Evolutionary conservation across 1,140 invertebrate genomes (phyloP).

Genomic region (Heliconius nattereri): DNA sequence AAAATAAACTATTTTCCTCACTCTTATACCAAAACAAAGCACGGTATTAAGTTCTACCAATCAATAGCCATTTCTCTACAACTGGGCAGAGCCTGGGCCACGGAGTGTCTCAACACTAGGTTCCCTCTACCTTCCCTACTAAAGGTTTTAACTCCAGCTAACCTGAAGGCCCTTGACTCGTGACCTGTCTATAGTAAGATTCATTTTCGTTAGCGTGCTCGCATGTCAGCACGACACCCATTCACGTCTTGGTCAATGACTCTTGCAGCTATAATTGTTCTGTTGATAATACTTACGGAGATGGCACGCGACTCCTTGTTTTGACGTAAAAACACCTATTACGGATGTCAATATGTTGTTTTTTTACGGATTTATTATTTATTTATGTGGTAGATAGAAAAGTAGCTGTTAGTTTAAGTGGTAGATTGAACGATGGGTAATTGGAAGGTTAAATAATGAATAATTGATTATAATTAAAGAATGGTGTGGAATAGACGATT

Average conservation of each 20-base stretch:
- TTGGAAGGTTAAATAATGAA: neutral
- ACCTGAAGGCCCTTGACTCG: conserved; percentile 26
- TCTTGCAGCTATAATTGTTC: conserved; percentile 50
- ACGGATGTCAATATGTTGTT: neutral
- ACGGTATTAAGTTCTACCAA: neutral
- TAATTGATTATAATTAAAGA: no score
- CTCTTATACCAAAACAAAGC: neutral
- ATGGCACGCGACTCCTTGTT: conserved; percentile 31
- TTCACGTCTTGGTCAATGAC: conserved; percentile 50
- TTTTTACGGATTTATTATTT: neutral
- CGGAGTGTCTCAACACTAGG: neutral
- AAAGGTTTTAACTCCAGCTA: neutral
- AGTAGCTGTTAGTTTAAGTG: no score
- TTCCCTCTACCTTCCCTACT: neutral
- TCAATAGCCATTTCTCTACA: neutral
- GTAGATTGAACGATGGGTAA: neutral
- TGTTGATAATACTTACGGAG: conserved; percentile 32
- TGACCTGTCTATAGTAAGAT: conserved; percentile 45
- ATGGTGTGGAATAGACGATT: no score
- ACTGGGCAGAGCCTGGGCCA: neutral
- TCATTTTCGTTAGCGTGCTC: conserved; percentile 51
- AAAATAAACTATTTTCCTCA: neutral
- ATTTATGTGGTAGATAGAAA: neutral
- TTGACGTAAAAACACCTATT: conserved; percentile 12
- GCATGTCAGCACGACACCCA: conserved; percentile 50